phyloP scores from a whole-genome alignment of 2,113 vertebrate genomes.

The Taxidea taxus region DNA sequence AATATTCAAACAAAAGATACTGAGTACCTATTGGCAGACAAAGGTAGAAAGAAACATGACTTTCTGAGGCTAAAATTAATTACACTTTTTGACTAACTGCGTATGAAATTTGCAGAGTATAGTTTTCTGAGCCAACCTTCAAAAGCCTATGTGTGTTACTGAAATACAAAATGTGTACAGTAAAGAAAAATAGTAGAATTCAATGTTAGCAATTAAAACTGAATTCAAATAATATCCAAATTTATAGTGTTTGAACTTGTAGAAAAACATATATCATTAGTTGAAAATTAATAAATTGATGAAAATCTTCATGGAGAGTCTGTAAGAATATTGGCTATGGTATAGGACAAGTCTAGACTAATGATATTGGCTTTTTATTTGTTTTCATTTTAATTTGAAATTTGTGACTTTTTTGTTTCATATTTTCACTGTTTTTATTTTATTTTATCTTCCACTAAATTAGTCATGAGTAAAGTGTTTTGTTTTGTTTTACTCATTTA shows the following conservation, averaged over 20 bases:
- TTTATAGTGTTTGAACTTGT: background rate
- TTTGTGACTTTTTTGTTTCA: background rate
- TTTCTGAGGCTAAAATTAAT: background rate
- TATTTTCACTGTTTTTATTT: background rate
- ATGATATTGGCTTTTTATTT: background rate
- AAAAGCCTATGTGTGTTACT: background rate
- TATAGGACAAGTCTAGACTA: background rate
- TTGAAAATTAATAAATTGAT: background rate
- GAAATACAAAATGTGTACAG: background rate
- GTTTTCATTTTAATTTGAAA: conserved; percentile 25
- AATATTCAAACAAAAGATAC: background rate
- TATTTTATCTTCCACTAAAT: background rate
- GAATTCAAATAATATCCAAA: background rate
- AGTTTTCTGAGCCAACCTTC: background rate
- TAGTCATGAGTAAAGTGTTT: background rate
- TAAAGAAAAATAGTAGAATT: conserved; percentile 16
- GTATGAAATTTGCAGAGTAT: background rate
- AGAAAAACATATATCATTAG: background rate
- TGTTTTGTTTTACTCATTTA: no score
- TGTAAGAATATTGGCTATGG: background rate
- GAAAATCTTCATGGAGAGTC: background rate
- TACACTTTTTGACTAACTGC: background rate
- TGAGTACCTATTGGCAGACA: background rate
- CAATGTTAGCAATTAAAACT: background rate
- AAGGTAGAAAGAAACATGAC: background rate